phyloP scores from a whole-genome alignment of 2,888 invertebrate species.

The Ellobium chinense region DNA sequence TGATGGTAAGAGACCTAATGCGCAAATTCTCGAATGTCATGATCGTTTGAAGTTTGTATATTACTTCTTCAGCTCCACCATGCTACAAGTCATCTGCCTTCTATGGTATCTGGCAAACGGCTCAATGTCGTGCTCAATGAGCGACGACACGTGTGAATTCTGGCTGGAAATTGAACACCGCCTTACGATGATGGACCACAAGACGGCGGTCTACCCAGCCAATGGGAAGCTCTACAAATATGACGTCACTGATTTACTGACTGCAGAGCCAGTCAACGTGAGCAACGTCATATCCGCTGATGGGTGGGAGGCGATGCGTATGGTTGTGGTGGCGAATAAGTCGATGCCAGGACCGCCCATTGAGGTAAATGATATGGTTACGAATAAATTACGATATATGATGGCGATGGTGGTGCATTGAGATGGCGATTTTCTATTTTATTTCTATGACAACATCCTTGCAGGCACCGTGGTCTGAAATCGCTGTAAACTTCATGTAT shows the following conservation, averaged over 20 bases:
- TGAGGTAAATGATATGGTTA: slow-evolving; percentile 55
- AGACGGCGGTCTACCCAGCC: slow-evolving; percentile 24
- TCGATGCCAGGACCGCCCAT: slow-evolving; percentile 69
- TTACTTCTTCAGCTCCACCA: no score
- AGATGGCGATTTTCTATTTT: no score
- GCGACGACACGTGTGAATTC: slow-evolving; percentile 45
- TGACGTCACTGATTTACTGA: slow-evolving; percentile 20
- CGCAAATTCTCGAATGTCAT: no score
- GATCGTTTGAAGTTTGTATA: no score
- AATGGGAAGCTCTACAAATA: slow-evolving; percentile 44
- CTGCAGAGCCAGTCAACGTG: not conserved
- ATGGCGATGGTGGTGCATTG: no score
- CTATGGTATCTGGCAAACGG: not conserved
- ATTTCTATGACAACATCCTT: no score
- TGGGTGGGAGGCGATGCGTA: slow-evolving; percentile 59
- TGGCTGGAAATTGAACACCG: slow-evolving; percentile 43
- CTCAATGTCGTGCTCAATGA: not conserved
- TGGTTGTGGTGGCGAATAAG: slow-evolving; percentile 65
- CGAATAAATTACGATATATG: no score
- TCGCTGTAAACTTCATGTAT: no score
- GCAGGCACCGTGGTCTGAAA: no score
- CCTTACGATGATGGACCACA: slow-evolving; percentile 48
- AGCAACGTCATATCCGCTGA: slow-evolving; percentile 67
- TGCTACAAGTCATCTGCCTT: not conserved
- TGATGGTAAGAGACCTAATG: no score